Evolutionary conservation across 2,888 invertebrate genomes (phyloP).

Genomic region (Aspidiotus destructor): DNA sequence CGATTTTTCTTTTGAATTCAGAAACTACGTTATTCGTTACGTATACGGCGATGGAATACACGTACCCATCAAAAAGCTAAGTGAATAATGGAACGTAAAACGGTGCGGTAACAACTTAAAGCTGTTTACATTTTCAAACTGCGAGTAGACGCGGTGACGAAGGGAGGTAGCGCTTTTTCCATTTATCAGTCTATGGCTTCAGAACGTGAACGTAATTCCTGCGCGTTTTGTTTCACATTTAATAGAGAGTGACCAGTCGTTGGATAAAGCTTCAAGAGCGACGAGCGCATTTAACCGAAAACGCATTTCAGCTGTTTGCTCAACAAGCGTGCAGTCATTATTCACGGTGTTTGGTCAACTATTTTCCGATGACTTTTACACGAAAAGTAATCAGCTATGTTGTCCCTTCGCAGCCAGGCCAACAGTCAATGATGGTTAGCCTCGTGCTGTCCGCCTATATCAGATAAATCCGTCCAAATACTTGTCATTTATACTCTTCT

Average conservation of each 20-base stretch:
- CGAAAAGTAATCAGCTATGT: neutral
- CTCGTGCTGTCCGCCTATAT: neutral
- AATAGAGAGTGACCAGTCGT: constrained; percentile 13
- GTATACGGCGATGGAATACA: neutral
- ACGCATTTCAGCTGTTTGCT: constrained; percentile 31
- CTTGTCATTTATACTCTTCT: constrained; percentile 7
- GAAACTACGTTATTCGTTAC: neutral
- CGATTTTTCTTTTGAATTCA: neutral
- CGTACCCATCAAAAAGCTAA: constrained; percentile 8
- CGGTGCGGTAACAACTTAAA: constrained; percentile 22
- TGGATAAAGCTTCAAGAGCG: too few species aligned
- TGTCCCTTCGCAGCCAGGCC: neutral
- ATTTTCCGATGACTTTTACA: constrained; percentile 26
- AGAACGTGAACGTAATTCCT: too few species aligned
- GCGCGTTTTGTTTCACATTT: constrained; percentile 5
- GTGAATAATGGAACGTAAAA: constrained; percentile 31
- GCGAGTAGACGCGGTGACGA: neutral
- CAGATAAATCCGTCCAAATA: neutral
- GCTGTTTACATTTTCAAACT: constrained; percentile 25
- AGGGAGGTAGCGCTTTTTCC: constrained; percentile 22
- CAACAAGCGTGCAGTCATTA: constrained; percentile 27
- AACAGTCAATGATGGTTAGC: neutral
- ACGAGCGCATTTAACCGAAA: constrained; percentile 27
- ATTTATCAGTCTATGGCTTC: constrained; percentile 25
- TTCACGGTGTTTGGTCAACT: constrained; percentile 30